phyloP scores from a whole-genome alignment of 2,797 vertebrate genomes.

The Semotilus atromaculatus region DNA sequence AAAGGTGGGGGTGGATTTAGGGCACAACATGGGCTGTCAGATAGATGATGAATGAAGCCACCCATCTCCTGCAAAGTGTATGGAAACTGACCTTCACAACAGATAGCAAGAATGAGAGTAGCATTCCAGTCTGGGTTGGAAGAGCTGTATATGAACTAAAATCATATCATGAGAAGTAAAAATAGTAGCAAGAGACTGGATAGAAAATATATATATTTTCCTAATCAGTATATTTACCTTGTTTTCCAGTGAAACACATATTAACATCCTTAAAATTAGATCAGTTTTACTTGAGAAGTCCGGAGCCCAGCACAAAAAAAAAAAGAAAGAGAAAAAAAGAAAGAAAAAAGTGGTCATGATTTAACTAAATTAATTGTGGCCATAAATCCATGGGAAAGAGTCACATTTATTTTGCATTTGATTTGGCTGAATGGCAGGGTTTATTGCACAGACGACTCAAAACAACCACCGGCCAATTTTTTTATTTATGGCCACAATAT shows the following conservation, averaged over 20 bases:
- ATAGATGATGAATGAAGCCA: conserved; percentile 76
- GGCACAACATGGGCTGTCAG: conserved; percentile 68
- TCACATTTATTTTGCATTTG: no score
- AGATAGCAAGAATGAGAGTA: conserved; percentile 25
- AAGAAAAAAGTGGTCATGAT: no score
- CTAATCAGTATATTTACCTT: background rate
- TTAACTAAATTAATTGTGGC: no score
- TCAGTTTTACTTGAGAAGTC: background rate
- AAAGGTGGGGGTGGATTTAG: conserved; percentile 64
- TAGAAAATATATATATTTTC: background rate
- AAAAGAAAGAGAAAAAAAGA: no score
- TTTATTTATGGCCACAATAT: background rate
- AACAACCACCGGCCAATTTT: no score
- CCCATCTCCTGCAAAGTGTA: conserved; percentile 68
- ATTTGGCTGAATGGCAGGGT: no score
- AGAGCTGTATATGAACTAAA: conserved; percentile 21
- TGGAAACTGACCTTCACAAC: conserved; percentile 71
- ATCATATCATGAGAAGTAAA: conserved; percentile 10
- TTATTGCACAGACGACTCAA: no score
- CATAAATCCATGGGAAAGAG: no score
- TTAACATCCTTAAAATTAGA: background rate
- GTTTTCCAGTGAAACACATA: background rate
- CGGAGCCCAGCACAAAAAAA: no score
- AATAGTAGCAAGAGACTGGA: background rate
- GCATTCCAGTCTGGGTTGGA: conserved; percentile 13